Evolutionary conservation across 2,888 invertebrate species (phyloP).

Genomic region (Leptothorax acervorum): DNA sequence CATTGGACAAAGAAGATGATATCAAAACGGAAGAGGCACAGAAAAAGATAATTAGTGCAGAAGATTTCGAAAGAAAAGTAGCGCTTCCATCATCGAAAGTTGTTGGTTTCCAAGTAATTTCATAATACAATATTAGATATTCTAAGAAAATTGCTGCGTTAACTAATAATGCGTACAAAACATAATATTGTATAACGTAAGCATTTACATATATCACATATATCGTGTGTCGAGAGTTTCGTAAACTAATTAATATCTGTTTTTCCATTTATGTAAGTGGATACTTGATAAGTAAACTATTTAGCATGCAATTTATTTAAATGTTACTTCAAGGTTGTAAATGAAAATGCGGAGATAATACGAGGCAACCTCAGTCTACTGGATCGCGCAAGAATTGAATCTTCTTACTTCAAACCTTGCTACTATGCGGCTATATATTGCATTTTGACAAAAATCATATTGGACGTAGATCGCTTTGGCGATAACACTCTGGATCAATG

Average conservation of each 20-base stretch:
- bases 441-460: slow-evolving; percentile 78
- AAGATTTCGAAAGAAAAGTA: slow-evolving; percentile 35
- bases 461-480: slow-evolving; percentile 72
- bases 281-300: not conserved
- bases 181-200: not conserved
- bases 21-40: slow-evolving; percentile 8
- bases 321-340: slow-evolving; percentile 36
- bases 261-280: not conserved
- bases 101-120: slow-evolving; percentile 74
- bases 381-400: slow-evolving; percentile 70
- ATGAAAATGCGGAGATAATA: slow-evolving; percentile 74
- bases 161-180: not conserved
- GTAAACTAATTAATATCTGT: not conserved
- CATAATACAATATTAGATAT: not conserved
- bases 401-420: slow-evolving; percentile 79
- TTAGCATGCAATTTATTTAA: not conserved
- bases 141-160: too few relatives aligned
- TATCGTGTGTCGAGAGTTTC: not conserved
- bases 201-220: not conserved
- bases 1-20: slow-evolving; percentile 21
- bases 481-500: slow-evolving; percentile 77
- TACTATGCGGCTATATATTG: slow-evolving; percentile 80
- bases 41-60: slow-evolving; percentile 48
- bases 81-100: slow-evolving; percentile 55
- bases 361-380: slow-evolving; percentile 71